A percentile compares a stretch with the other conserved stretches of the same genome.
Evolutionary conservation across 2,888 invertebrate genomes (phyloP).

Genomic region (Drosophila merina): DNA sequence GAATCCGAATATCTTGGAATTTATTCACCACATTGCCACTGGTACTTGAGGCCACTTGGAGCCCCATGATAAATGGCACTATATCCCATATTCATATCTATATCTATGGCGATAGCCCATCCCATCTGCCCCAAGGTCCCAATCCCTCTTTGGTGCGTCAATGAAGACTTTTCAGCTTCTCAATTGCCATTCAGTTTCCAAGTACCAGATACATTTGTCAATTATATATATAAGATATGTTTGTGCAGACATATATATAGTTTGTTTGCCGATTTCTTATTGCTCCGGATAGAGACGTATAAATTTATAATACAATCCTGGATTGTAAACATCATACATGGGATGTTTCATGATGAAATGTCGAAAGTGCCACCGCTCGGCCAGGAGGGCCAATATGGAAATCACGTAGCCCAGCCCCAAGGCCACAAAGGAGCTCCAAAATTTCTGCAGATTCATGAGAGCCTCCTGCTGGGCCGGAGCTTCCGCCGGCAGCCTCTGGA

Average conservation of each 20-base stretch:
- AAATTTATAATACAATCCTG: constrained; percentile 80
- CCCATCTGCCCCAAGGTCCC: constrained; percentile 26
- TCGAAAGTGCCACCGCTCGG: constrained; percentile 89
- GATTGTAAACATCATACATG: constrained; percentile 87
- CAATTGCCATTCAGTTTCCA: constrained; percentile 19
- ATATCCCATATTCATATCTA: constrained; percentile 6
- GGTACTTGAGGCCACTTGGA: constrained; percentile 65
- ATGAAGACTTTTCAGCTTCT: constrained; percentile 39
- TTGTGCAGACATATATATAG: neutral
- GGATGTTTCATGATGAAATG: constrained; percentile 88
- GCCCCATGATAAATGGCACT: constrained; percentile 43
- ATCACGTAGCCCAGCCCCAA: constrained; percentile 88
- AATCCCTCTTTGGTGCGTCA: constrained; percentile 25
- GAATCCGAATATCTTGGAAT: constrained; percentile 44
- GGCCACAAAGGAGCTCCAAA: constrained; percentile 91
- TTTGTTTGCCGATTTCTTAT: constrained; percentile 23
- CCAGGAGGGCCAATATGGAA: constrained; percentile 85
- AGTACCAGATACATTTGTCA: constrained; percentile 37
- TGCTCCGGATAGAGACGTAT: constrained; percentile 63
- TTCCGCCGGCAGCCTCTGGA: constrained; percentile 86
- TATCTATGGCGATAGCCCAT: constrained; percentile 24
- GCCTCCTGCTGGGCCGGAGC: constrained; percentile 88
- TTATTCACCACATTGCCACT: constrained; percentile 62
- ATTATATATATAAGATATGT: constrained; percentile 28
- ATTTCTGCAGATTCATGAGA: constrained; percentile 90